Conservation (phyloP, 2,113 vertebrate genomes). For the Rhinoderma darwinii region DNA sequence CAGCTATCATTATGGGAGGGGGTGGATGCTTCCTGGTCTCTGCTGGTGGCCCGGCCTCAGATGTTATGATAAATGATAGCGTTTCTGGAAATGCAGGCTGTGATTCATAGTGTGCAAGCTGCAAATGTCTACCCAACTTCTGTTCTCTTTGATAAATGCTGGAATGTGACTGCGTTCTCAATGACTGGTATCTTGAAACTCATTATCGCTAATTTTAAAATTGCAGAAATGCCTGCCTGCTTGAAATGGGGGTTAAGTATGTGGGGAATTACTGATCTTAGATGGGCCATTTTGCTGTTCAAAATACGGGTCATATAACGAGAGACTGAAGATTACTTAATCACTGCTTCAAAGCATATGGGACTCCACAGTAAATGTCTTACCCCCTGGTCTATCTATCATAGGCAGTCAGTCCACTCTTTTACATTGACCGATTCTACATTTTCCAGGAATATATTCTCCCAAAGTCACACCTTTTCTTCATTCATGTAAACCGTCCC, state of each 20-base stretch:
- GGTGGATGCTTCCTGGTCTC: slow-evolving; percentile 43
- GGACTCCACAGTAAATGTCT: background rate
- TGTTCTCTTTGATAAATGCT: slow-evolving; percentile 22
- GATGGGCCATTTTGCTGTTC: background rate
- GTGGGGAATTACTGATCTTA: background rate
- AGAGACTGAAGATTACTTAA: too few species aligned
- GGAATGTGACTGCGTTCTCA: background rate
- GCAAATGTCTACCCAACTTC: slow-evolving; percentile 1
- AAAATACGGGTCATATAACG: background rate
- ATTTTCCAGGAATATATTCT: background rate
- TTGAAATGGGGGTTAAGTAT: slow-evolving; percentile 24
- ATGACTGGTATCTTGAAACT: slow-evolving; percentile 40
- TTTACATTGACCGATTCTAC: background rate
- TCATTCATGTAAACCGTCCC: too few species aligned
- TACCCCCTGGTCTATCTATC: background rate
- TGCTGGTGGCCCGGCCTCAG: slow-evolving; percentile 48
- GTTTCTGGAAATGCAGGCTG: background rate
- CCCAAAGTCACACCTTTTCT: background rate
- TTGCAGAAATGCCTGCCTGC: slow-evolving; percentile 35
- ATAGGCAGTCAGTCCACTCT: background rate
- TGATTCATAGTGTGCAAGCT: slow-evolving; percentile 36
- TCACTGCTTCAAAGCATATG: background rate
- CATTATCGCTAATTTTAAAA: slow-evolving; percentile 37
- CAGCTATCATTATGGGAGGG: slow-evolving; percentile 24
- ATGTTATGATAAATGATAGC: slow-evolving; percentile 34